Evolutionary conservation across 2,797 vertebrate species (phyloP).

Genomic region (Acanthurus leucopareius): DNA sequence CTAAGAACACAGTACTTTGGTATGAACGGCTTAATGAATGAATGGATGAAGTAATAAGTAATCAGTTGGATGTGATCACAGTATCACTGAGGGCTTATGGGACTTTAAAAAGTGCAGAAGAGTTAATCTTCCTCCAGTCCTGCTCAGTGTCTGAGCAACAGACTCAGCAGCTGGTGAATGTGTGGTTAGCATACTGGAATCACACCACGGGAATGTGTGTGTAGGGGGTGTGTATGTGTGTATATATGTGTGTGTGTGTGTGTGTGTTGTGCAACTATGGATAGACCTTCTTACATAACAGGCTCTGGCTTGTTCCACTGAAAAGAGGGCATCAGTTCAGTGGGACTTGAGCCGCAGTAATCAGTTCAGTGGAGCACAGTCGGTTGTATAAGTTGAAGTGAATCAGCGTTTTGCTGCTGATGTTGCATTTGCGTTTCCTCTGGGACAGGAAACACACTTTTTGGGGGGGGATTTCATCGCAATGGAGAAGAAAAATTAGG

Average conservation of each 20-base stretch:
- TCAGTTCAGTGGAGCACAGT: neutral
- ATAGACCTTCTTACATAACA: neutral
- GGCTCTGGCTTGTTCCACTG: neutral
- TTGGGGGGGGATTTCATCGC: neutral
- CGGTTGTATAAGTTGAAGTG: neutral
- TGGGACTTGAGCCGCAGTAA: neutral
- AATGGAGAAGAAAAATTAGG: neutral
- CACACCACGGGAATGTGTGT: neutral
- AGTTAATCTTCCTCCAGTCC: neutral
- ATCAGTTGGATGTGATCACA: no score
- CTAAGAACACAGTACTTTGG: no score
- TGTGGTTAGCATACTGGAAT: neutral
- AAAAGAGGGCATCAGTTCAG: neutral
- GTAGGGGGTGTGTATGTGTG: neutral
- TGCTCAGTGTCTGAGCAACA: neutral
- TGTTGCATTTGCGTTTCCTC: rapidly evolving
- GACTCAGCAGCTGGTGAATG: constrained; percentile 1
- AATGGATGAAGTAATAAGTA: no score
- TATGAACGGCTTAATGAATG: no score
- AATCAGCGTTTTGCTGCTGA: rapidly evolving
- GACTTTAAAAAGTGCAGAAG: no score
- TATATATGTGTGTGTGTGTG: neutral
- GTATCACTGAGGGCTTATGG: no score
- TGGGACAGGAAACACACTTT: neutral
- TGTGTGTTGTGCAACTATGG: neutral